Percentiles rank a stretch among this genome's conserved stretches.
Evolutionary conservation across 2,113 vertebrate genomes (phyloP).

Genomic region (Calyptomena viridis): DNA sequence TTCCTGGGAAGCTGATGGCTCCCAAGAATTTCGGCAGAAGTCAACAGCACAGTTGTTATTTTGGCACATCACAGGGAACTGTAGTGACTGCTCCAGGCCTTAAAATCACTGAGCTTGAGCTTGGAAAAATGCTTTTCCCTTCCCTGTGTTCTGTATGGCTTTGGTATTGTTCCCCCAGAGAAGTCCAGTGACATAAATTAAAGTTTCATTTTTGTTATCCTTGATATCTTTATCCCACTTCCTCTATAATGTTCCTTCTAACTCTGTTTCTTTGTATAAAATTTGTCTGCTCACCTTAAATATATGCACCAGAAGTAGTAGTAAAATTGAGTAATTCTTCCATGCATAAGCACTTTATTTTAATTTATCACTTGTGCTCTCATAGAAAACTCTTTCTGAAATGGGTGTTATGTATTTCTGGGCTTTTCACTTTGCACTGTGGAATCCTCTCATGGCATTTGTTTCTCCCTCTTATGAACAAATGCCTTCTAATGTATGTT

Average conservation of each 20-base stretch:
- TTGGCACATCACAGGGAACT: neutral
- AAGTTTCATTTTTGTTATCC: neutral
- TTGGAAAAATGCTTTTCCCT: neutral
- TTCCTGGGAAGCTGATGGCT: neutral
- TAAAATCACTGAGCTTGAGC: neutral
- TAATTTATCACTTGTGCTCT: neutral
- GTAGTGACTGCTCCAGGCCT: neutral
- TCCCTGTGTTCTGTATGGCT: neutral
- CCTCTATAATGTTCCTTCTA: neutral
- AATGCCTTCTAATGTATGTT: neutral
- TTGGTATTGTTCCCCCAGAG: neutral
- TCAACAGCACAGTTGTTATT: neutral
- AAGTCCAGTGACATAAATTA: neutral
- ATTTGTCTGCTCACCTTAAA: neutral
- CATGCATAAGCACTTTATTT: neutral
- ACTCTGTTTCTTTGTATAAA: neutral
- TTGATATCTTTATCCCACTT: neutral
- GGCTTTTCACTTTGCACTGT: neutral
- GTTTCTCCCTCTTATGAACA: neutral
- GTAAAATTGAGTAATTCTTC: neutral
- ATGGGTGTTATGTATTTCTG: neutral
- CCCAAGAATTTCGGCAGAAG: neutral
- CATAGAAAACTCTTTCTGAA: neutral
- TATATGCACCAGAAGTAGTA: neutral
- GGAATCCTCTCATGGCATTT: neutral